These are phyloP conservation scores for Labeo calbasu DNA, from an alignment of 2,797 vertebrate genomes.

Conservation along the genomic window DNA sequence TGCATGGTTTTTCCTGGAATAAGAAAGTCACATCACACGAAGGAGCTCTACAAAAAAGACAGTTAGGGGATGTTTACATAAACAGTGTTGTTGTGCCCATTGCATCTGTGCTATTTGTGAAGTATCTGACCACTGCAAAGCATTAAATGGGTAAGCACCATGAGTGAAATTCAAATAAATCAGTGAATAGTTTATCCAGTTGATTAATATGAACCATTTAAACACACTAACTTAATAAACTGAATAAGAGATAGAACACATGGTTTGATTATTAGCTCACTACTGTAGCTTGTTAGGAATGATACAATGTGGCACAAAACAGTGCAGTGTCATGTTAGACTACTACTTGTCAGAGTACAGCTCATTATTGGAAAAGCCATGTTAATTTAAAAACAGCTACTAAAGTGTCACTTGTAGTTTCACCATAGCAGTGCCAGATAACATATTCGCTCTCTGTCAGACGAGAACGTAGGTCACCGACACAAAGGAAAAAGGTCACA, in stretches of 20 bases:
- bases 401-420: neutral
- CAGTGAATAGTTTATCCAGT: neutral
- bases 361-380: neutral
- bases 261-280: neutral
- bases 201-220: neutral
- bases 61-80: neutral
- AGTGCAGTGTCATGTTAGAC: neutral
- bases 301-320: neutral
- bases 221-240: neutral
- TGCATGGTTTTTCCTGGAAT: slow-evolving; percentile 69
- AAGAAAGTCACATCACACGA: slow-evolving; percentile 65
- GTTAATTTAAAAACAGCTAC: neutral
- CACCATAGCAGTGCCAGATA: neutral
- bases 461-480: slow-evolving; percentile 5
- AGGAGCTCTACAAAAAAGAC: slow-evolving; percentile 47
- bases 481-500: neutral
- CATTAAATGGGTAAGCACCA: neutral
- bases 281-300: neutral
- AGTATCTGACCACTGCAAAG: neutral
- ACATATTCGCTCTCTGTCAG: slow-evolving; percentile 16
- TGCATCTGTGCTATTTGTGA: neutral
- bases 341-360: neutral
- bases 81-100: neutral
- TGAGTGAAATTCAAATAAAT: neutral
- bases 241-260: neutral